phyloP scores from a whole-genome alignment of 2,113 vertebrate genomes.

The Pterophyllum scalare region DNA sequence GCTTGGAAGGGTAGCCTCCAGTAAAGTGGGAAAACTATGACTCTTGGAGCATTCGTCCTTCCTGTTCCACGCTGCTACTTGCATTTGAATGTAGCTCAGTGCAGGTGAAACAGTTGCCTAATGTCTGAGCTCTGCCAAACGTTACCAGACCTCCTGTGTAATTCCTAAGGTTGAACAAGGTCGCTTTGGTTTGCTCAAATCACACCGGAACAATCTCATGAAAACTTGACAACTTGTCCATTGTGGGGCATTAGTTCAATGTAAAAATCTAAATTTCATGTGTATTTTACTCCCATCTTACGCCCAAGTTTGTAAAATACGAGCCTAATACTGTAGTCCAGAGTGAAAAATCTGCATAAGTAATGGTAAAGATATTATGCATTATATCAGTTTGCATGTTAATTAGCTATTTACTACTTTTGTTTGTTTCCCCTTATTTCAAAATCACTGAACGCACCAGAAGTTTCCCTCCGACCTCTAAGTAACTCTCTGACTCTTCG shows the following conservation, averaged over 20 bases:
- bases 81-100: slow-evolving; percentile 14
- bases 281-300: neutral
- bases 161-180: neutral
- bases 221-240: neutral
- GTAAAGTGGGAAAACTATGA: neutral
- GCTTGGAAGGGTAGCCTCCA: neutral
- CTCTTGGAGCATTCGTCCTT: neutral
- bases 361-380: neutral
- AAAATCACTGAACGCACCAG: neutral
- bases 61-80: neutral
- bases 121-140: neutral
- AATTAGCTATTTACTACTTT: neutral
- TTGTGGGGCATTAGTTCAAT: neutral
- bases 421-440: neutral
- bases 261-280: neutral
- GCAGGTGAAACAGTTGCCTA: neutral
- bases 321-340: no score
- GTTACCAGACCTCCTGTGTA: neutral
- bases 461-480: neutral
- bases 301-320: no score
- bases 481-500: neutral
- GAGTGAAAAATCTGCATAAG: neutral
- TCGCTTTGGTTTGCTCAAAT: neutral
- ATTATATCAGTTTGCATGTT: neutral
- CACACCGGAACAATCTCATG: neutral